Evolutionary conservation across 2,113 vertebrate genomes (phyloP).

Genomic region (Gadus chalcogrammus): DNA sequence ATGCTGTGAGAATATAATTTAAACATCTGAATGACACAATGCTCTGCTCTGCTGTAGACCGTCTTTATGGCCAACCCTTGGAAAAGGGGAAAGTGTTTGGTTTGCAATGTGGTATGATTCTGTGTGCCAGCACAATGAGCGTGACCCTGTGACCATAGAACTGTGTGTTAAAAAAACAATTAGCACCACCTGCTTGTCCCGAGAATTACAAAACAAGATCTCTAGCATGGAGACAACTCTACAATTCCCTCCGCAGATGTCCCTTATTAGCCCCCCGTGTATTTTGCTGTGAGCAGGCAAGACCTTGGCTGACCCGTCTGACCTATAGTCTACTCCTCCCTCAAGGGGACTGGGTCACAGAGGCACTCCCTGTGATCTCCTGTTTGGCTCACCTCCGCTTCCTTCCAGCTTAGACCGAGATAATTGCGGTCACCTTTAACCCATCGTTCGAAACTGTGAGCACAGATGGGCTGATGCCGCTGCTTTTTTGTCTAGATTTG

Average conservation of each 20-base stretch:
- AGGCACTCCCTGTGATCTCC: slow-evolving; percentile 39
- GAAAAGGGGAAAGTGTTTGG: slow-evolving; percentile 11
- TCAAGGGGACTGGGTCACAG: slow-evolving; percentile 27
- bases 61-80: slow-evolving; percentile 34
- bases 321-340: slow-evolving; percentile 23
- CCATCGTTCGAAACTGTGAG: slow-evolving; percentile 45
- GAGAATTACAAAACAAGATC: too few relatives aligned
- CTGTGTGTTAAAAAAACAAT: neutral
- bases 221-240: neutral
- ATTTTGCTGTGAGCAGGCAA: neutral
- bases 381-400: slow-evolving; percentile 50
- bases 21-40: neutral
- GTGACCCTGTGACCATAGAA: neutral
- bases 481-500: neutral
- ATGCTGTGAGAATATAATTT: neutral
- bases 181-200: too few relatives aligned
- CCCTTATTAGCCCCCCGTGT: neutral
- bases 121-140: neutral
- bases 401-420: slow-evolving; percentile 20
- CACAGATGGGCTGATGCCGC: slow-evolving; percentile 18
- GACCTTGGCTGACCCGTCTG: slow-evolving; percentile 46
- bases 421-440: slow-evolving; percentile 58
- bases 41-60: slow-evolving; percentile 1
- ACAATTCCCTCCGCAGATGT: too few relatives aligned
- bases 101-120: slow-evolving; percentile 27